These are phyloP conservation scores for Serinus canaria DNA, from an alignment of 2,113 vertebrate genomes.

Conservation along the genomic window DNA sequence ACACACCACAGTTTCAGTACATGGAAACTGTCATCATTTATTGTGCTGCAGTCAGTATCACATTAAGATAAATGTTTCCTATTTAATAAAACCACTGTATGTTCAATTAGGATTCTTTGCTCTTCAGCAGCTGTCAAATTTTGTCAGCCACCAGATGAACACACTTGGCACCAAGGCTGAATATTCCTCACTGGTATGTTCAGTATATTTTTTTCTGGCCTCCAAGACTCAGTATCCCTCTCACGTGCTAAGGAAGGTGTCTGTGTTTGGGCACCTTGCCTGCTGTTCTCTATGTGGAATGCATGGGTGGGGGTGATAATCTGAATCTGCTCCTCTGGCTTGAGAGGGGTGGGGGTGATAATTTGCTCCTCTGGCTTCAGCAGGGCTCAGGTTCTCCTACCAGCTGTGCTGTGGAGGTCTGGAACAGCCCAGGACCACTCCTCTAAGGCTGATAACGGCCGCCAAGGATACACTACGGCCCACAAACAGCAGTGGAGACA, in stretches of 20 bases:
- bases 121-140: slow-evolving; percentile 25
- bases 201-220: background rate
- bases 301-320: background rate
- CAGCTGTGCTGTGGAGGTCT: fast-evolving
- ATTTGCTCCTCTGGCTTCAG: background rate
- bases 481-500: fast-evolving
- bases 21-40: background rate
- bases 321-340: background rate
- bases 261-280: background rate
- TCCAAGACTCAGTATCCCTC: background rate
- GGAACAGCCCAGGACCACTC: background rate
- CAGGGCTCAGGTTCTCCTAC: background rate
- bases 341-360: background rate
- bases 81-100: slow-evolving; percentile 28
- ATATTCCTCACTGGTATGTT: background rate
- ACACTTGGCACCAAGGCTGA: slow-evolving; percentile 11
- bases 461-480: fast-evolving
- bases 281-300: background rate
- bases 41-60: background rate
- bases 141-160: slow-evolving; percentile 42
- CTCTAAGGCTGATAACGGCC: background rate
- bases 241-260: fast-evolving
- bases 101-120: slow-evolving; percentile 11
- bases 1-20: background rate
- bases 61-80: slow-evolving; percentile 1